Percentiles rank a stretch among this genome's conserved stretches.
Evolutionary conservation across 2,113 vertebrate species (phyloP).

Genomic region (Mobula birostris): DNA sequence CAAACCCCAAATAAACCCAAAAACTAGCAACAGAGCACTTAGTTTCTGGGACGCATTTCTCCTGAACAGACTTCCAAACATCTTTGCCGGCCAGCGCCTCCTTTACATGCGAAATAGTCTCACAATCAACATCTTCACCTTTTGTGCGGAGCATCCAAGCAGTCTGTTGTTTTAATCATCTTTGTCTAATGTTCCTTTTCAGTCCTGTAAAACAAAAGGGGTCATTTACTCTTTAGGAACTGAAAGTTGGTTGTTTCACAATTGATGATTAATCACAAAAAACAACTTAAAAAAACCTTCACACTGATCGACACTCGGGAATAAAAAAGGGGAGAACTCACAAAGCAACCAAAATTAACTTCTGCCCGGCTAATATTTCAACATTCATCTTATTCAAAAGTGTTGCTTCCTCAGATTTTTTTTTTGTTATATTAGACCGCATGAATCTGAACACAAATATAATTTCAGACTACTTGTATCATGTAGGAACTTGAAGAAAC

Average conservation of each 20-base stretch:
- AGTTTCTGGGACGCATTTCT: slow-evolving; percentile 94
- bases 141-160: background rate
- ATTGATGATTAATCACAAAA: background rate
- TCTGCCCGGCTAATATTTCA: no score
- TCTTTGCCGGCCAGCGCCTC: slow-evolving; percentile 46
- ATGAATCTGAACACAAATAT: no score
- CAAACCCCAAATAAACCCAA: slow-evolving; percentile 87
- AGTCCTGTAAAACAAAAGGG: background rate
- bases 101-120: background rate
- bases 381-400: no score
- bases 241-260: background rate
- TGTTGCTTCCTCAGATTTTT: no score
- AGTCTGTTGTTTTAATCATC: background rate
- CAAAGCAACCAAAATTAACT: background rate
- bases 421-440: no score
- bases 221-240: background rate
- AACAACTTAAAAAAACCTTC: background rate
- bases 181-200: background rate
- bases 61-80: slow-evolving; percentile 77
- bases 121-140: background rate
- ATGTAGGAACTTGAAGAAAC: no score
- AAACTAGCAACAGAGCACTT: slow-evolving; percentile 78
- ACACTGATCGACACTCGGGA: background rate
- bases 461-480: no score
- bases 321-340: background rate